Evolutionary conservation across 1,140 invertebrate genomes (phyloP).

Genomic region (Drosophila sp.): DNA sequence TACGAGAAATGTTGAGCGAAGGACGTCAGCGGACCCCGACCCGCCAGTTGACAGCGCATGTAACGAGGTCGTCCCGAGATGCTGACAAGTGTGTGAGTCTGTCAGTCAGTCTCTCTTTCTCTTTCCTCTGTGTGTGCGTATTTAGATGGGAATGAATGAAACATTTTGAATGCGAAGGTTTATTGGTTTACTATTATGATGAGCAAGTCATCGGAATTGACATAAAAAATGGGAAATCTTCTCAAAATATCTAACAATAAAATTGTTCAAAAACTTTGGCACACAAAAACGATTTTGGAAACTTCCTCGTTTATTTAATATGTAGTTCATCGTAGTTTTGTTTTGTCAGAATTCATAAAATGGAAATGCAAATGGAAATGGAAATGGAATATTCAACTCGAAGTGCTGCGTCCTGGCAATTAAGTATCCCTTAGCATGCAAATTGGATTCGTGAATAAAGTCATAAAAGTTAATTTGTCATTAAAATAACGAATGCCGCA

Average conservation of each 20-base stretch:
- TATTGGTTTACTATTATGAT: slow-evolving; percentile 54
- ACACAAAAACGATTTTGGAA: neutral
- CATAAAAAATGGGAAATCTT: slow-evolving; percentile 20
- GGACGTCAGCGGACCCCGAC: slow-evolving; percentile 30
- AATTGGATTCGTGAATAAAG: slow-evolving; percentile 63
- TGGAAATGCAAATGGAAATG: neutral
- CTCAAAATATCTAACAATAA: slow-evolving; percentile 18
- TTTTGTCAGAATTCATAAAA: neutral
- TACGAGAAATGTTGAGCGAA: slow-evolving; percentile 46
- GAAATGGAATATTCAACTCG: neutral
- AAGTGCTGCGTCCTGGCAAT: slow-evolving; percentile 34
- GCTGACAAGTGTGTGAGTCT: slow-evolving; percentile 44
- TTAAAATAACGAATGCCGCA: slow-evolving; percentile 65
- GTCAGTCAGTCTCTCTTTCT: too few relatives aligned
- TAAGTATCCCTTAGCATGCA: slow-evolving; percentile 58
- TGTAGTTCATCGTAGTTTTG: neutral
- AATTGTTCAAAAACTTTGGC: neutral
- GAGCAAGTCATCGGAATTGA: slow-evolving; percentile 30
- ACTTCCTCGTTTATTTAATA: neutral
- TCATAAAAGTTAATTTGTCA: slow-evolving; percentile 75
- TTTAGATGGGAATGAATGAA: slow-evolving; percentile 44
- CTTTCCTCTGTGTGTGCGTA: slow-evolving; percentile 15
- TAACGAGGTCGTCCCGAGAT: slow-evolving; percentile 57
- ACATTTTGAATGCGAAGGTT: slow-evolving; percentile 50
- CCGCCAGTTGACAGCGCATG: slow-evolving; percentile 46